Percentiles rank a stretch among this genome's conserved stretches.
These are phyloP conservation scores for Drosophila lacteicornis DNA, from an alignment of 1,140 invertebrate species.

Conservation along the genomic window DNA sequence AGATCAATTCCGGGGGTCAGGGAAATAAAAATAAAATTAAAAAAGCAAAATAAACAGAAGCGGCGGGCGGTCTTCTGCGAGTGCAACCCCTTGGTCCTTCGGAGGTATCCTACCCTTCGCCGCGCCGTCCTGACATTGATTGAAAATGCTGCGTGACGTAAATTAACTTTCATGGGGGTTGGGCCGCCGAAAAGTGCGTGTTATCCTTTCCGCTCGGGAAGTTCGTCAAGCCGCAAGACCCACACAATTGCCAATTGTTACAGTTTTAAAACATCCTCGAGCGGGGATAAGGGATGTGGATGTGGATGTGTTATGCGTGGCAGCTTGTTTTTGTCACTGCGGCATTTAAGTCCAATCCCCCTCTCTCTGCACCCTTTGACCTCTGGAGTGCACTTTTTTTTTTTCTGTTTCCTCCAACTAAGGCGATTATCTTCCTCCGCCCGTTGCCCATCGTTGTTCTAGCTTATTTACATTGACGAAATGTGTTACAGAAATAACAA, in stretches of 20 bases:
- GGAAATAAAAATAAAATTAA: conserved; percentile 56
- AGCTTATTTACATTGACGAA: conserved; percentile 79
- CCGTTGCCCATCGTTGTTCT: conserved; percentile 54
- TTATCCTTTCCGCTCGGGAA: conserved; percentile 73
- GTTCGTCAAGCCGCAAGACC: conserved; percentile 78
- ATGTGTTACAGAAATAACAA: conserved; percentile 74
- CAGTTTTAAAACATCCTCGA: conserved; percentile 68
- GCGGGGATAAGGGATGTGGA: conserved; percentile 38
- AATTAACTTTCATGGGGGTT: conserved; percentile 78
- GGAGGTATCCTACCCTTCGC: conserved; percentile 7
- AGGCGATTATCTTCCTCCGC: conserved; percentile 71
- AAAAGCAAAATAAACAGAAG: conserved; percentile 77
- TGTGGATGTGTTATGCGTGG: conserved; percentile 33
- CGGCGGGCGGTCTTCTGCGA: conserved; percentile 47
- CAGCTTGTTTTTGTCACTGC: conserved; percentile 82
- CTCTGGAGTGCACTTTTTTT: conserved; percentile 75
- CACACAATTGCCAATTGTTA: conserved; percentile 83
- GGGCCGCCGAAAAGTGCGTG: conserved; percentile 72
- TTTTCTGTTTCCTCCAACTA: conserved; percentile 46
- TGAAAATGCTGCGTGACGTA: conserved; percentile 83
- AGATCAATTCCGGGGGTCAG: conserved; percentile 72
- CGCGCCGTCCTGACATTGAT: conserved; percentile 68
- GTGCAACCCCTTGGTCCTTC: conserved; percentile 31
- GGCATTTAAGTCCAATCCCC: conserved; percentile 60
- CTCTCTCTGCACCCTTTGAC: conserved; percentile 10